Evolutionary conservation across 2,113 vertebrate genomes (phyloP).

Genomic region (Podarcis cretensis): DNA sequence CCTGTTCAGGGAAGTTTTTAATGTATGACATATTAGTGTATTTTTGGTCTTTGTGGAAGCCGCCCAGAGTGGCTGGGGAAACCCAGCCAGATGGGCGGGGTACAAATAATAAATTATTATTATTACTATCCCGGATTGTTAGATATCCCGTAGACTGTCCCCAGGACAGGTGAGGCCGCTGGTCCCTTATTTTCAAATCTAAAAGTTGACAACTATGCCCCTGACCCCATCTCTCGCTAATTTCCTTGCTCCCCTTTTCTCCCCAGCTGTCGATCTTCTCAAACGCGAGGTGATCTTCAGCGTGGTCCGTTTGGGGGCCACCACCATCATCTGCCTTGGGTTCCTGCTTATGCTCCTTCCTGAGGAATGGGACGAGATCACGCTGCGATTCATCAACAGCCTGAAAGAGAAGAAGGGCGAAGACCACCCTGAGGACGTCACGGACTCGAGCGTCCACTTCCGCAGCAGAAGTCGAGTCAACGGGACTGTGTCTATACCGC

Average conservation of each 20-base stretch:
- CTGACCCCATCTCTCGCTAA: no score
- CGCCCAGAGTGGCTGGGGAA: no score
- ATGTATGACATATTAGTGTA: no score
- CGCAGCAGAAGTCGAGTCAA: constrained; percentile 92
- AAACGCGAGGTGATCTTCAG: constrained; percentile 99
- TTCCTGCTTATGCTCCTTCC: constrained; percentile 96
- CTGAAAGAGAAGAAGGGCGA: constrained; percentile 95
- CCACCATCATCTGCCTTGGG: constrained; percentile 94
- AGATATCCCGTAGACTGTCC: no score
- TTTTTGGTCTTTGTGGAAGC: no score
- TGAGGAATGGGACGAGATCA: constrained; percentile 97
- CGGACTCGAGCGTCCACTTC: constrained; percentile 86
- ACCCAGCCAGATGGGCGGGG: no score
- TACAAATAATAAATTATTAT: no score
- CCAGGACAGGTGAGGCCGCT: no score
- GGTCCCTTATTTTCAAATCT: no score
- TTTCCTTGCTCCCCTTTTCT: not conserved
- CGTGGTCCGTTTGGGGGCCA: constrained; percentile 92
- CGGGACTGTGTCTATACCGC: constrained; percentile 90
- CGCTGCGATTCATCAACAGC: constrained; percentile 91
- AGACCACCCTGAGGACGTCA: constrained; percentile 88
- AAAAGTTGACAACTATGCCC: no score
- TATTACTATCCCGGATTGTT: no score
- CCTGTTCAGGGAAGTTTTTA: no score
- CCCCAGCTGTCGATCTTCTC: constrained; percentile 90